These are phyloP conservation scores for Lysandra coridon DNA, from an alignment of 2,888 invertebrate species.

Conservation along the genomic window DNA sequence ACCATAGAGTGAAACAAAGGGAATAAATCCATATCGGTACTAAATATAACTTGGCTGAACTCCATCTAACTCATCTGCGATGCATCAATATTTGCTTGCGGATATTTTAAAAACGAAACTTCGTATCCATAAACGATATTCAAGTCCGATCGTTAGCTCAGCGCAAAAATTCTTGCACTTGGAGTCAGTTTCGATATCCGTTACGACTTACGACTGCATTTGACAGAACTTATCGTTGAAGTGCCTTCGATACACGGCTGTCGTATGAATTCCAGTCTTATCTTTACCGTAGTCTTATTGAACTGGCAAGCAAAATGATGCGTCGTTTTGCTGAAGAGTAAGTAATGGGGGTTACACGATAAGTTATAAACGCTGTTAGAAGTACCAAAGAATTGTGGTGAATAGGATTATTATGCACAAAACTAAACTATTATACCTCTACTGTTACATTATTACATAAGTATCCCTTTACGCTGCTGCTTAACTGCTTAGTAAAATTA, in stretches of 20 bases:
- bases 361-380: too few relatives aligned
- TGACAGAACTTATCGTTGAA: neutral
- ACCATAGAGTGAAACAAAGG: neutral
- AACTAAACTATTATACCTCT: too few relatives aligned
- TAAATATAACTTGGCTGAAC: constrained; percentile 34
- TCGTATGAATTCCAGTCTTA: neutral
- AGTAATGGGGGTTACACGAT: too few relatives aligned
- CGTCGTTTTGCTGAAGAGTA: too few relatives aligned
- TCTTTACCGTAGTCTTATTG: neutral
- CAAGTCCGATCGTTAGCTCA: neutral
- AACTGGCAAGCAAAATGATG: neutral
- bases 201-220: neutral
- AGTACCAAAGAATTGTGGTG: too few relatives aligned
- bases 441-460: too few relatives aligned
- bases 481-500: too few relatives aligned
- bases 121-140: neutral
- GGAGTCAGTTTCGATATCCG: neutral
- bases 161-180: neutral
- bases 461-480: too few relatives aligned
- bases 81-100: constrained; percentile 28
- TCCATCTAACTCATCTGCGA: constrained; percentile 32
- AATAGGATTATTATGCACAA: too few relatives aligned
- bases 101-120: constrained; percentile 15
- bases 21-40: constrained; percentile 14
- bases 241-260: neutral